A percentile compares a stretch with the other conserved stretches of the same genome.
Conservation (phyloP, 2,797 vertebrate species). For the Manis pentadactyla region DNA sequence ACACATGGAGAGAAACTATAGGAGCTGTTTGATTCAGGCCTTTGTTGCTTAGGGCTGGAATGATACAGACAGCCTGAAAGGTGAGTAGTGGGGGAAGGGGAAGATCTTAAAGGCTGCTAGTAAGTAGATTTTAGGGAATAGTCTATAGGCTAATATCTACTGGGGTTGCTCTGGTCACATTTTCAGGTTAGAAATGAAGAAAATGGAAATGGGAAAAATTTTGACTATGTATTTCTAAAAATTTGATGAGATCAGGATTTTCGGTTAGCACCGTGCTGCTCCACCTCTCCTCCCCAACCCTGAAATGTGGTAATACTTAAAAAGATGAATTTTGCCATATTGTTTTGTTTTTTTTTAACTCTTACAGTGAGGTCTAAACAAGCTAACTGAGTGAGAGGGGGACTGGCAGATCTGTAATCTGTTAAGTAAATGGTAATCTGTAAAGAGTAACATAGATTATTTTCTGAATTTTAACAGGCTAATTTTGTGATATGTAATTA, state of each 20-base stretch:
- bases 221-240: neutral
- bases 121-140: neutral
- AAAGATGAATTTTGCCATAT: neutral
- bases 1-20: neutral
- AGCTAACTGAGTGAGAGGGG: neutral
- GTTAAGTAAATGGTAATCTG: neutral
- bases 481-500: neutral
- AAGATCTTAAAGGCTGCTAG: neutral
- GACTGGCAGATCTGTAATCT: neutral
- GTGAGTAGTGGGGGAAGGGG: neutral
- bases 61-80: neutral
- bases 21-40: neutral
- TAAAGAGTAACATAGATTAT: neutral
- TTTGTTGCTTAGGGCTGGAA: neutral
- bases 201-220: neutral
- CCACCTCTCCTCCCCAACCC: accelerated
- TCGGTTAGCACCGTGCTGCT: neutral
- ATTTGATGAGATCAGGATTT: neutral
- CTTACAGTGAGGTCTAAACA: neutral
- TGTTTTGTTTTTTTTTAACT: neutral
- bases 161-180: neutral
- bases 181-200: constrained; percentile 29
- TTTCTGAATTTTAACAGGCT: neutral
- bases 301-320: neutral
- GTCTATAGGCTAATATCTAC: neutral